Evolutionary conservation across 2,888 invertebrate genomes (phyloP), one percentile per base, ranked within the genome.

Genomic region (Timema podura): DNA sequence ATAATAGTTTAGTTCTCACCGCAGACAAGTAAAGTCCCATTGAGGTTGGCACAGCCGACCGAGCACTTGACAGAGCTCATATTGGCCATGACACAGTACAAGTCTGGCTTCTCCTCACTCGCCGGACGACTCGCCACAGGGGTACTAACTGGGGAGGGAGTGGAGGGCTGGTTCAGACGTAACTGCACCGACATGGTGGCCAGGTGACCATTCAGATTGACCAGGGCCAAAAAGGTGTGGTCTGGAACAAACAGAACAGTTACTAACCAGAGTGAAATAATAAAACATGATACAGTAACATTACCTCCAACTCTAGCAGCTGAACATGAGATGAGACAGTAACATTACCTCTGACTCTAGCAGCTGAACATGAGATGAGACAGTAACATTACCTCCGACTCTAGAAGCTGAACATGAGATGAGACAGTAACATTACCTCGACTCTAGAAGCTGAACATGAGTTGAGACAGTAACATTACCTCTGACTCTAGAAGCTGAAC

Each of bases 51-150:
- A 72, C 90, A 87, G 69, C 93, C 94, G 70, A 89, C 87, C 67
- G 92, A 90, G 82, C 92, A 91, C 74, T 93, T 86, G 64, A 88
- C 87, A 66, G 85, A 85, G 64, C 84, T 85, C 89, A 90, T 89
- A 70, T 85, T 84, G 45, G 88, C 85, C 73, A 85, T 79, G 30
- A 85, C 83, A 75, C 85, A 85, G 78, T 87, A 87, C 54, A 85
- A 77, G 76, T 87, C 87, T 0, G 86, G 85, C 75, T 85, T 84
- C 73, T 84, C 84, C 73, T 82, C 83, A 66, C 81, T 82, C 6
- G 80, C 78, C 13, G 73, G 72, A 5, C 75, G 72, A 16, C 72
- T 73, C 7, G 73, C 46, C 6, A 71, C 70, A 10, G 74, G 74
- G 10, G 74, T 74, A 47, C 47, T 54, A 5, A 68, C 68, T 13